Conservation (phyloP, 2,888 invertebrate species). For the Tanypteryx hageni region DNA sequence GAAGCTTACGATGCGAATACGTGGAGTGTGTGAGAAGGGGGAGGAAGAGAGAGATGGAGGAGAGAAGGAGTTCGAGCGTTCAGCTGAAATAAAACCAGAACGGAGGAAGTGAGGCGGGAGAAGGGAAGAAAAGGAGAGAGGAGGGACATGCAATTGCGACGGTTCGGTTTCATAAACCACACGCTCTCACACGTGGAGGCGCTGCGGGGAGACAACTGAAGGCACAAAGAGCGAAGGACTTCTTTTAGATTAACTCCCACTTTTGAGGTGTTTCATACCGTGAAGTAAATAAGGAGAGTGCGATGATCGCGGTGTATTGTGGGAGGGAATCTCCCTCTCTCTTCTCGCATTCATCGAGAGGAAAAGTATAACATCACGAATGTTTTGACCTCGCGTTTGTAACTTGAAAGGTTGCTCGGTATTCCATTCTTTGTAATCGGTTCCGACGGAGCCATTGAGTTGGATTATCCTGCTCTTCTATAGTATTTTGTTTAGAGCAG, state of each 20-base stretch:
- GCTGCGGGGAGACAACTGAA: neutral
- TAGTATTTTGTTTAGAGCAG: neutral
- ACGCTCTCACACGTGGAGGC: conserved; percentile 43
- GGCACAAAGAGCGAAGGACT: neutral
- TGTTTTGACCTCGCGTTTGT: conserved; percentile 27
- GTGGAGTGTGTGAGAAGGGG: neutral
- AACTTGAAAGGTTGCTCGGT: conserved; percentile 2
- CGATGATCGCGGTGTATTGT: neutral
- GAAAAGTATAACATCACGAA: conserved; percentile 49
- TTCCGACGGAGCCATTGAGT: neutral
- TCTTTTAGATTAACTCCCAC: neutral
- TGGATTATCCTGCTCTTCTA: neutral
- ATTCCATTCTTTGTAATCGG: conserved; percentile 13
- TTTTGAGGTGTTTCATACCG: conserved; percentile 3
- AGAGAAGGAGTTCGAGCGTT: neutral
- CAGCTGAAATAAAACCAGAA: conserved; percentile 36
- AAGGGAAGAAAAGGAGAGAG: too few species aligned
- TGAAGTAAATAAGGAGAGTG: neutral
- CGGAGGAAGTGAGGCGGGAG: neutral
- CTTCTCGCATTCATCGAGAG: neutral
- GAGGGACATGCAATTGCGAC: conserved; percentile 19
- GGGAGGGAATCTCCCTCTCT: too few species aligned
- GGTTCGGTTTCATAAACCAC: conserved; percentile 59
- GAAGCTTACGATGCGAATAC: conserved; percentile 54
- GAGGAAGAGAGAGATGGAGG: neutral